Conservation (phyloP, 2,797 vertebrate species). For the Lutjanus campechanus region DNA sequence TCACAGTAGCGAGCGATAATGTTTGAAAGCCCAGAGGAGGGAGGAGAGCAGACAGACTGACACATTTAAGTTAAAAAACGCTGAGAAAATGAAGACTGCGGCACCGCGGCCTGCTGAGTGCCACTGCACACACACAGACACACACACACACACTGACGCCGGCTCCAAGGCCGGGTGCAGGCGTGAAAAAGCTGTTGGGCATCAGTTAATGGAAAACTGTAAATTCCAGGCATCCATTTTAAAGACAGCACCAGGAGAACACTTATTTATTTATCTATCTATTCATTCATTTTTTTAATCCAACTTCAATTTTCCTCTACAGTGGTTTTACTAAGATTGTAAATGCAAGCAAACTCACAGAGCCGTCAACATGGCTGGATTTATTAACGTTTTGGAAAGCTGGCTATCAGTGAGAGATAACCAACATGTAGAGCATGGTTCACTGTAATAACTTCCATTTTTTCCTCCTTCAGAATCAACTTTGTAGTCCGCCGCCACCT, state of each 20-base stretch:
- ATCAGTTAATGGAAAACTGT: conserved; percentile 88
- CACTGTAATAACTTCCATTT: conserved; percentile 74
- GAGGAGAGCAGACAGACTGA: conserved; percentile 50
- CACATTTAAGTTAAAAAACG: conserved; percentile 70
- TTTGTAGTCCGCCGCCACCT: conserved; percentile 61
- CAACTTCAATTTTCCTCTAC: conserved; percentile 90
- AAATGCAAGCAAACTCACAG: conserved; percentile 84
- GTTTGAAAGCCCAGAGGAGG: conserved; percentile 65
- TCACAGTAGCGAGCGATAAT: conserved; percentile 67
- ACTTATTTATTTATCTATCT: conserved; percentile 88
- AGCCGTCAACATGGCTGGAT: conserved; percentile 83
- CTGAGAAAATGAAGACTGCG: conserved; percentile 67
- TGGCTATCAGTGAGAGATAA: conserved; percentile 85
- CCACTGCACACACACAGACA: conserved; percentile 44
- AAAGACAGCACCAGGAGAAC: conserved; percentile 84
- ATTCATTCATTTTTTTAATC: conserved; percentile 85
- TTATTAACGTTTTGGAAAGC: conserved; percentile 84
- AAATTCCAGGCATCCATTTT: conserved; percentile 85
- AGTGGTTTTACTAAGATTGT: conserved; percentile 88
- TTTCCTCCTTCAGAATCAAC: conserved; percentile 63
- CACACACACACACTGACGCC: conserved; percentile 29
- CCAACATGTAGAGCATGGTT: conserved; percentile 81
- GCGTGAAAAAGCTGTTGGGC: conserved; percentile 80
- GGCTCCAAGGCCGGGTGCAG: conserved; percentile 68
- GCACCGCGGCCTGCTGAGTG: conserved; percentile 55